Conservation (phyloP, 2,888 invertebrate genomes). For the Lithophane ornitopus region DNA sequence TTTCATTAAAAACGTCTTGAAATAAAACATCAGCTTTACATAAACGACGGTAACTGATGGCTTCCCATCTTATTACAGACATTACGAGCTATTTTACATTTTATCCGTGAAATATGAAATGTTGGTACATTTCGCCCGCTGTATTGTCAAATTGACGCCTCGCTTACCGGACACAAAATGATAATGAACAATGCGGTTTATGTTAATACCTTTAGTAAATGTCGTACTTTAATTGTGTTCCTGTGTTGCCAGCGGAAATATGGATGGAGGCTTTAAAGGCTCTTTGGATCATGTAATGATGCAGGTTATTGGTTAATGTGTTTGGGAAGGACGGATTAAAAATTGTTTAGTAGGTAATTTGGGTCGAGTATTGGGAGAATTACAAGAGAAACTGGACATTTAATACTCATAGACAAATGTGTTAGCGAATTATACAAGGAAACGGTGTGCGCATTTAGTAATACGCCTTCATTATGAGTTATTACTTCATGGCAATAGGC, state of each 20-base stretch:
- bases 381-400: background rate
- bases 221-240: conserved; percentile 59
- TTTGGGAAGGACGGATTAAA: background rate
- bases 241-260: conserved; percentile 50
- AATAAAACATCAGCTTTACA: conserved; percentile 49
- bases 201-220: conserved; percentile 63
- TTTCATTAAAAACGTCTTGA: conserved; percentile 35
- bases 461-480: background rate
- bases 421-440: background rate
- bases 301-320: background rate
- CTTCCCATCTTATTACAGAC: conserved; percentile 37
- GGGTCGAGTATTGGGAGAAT: too few species aligned
- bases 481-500: background rate
- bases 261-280: conserved; percentile 16
- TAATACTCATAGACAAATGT: background rate
- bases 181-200: conserved; percentile 65
- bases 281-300: conserved; percentile 1
- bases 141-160: conserved; percentile 62
- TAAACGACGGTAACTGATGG: conserved; percentile 46
- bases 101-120: conserved; percentile 51
- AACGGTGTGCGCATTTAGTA: background rate
- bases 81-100: conserved; percentile 62
- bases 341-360: too few species aligned
- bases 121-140: conserved; percentile 35
- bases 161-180: conserved; percentile 59